A percentile compares a stretch with the other conserved stretches of the same genome.
Evolutionary conservation across 2,113 vertebrate species (phyloP).

Genomic region (human): DNA sequence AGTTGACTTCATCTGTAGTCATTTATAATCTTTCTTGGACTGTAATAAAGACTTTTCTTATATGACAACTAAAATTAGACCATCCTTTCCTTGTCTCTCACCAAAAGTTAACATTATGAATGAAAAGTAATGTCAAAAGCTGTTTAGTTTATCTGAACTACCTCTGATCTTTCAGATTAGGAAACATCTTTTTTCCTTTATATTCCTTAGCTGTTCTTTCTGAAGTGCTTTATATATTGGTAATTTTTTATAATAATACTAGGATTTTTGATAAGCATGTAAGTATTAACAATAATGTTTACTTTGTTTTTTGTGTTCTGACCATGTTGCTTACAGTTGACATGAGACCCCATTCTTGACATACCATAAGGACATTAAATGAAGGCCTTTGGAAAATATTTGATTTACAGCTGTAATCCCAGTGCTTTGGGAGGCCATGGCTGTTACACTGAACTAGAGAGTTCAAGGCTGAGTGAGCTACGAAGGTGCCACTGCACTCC

Average conservation of each 20-base stretch:
- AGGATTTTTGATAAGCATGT: not conserved
- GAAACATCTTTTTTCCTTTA: not conserved
- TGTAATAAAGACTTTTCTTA: too few species aligned
- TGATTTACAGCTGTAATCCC: too few species aligned
- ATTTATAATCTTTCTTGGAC: too few species aligned
- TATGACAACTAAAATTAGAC: not conserved
- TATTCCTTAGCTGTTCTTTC: not conserved
- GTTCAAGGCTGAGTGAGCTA: too few species aligned
- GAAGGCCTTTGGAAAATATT: not conserved
- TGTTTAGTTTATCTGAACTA: not conserved
- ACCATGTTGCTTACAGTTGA: not conserved
- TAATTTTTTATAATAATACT: not conserved
- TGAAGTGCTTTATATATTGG: not conserved
- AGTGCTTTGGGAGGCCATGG: too few species aligned
- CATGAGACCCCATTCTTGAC: too few species aligned
- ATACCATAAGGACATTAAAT: not conserved
- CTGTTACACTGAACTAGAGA: too few species aligned
- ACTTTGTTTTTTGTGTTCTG: not conserved
- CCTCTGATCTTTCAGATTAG: not conserved
- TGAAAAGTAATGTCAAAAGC: not conserved
- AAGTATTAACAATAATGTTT: not conserved
- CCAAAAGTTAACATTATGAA: not conserved
- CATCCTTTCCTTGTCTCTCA: not conserved
- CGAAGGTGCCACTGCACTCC: too few species aligned
- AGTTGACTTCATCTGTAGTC: not conserved